phyloP scores from a whole-genome alignment of 2,113 vertebrate genomes.

The Scophthalmus maximus region DNA sequence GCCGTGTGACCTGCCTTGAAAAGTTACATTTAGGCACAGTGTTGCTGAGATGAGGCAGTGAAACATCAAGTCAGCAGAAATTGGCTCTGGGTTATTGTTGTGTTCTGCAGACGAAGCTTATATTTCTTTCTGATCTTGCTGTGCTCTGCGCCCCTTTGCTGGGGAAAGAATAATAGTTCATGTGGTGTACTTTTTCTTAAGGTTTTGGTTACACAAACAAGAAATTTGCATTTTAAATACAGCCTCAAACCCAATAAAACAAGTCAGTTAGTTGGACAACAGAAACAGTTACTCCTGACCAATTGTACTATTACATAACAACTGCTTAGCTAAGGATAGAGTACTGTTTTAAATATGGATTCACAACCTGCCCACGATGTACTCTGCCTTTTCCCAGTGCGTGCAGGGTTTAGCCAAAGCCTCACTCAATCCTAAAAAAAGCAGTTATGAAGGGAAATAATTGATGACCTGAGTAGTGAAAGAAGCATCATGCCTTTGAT shows the following conservation, averaged over 20 bases:
- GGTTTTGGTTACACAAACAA: neutral
- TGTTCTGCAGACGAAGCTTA: slow-evolving; percentile 1
- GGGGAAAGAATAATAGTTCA: slow-evolving; percentile 22
- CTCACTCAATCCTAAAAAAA: neutral
- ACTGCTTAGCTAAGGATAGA: no score
- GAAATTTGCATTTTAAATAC: slow-evolving; percentile 7
- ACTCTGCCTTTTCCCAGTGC: neutral
- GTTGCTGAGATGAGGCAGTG: slow-evolving; percentile 14
- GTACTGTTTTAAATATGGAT: no score
- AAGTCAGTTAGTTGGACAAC: slow-evolving; percentile 7
- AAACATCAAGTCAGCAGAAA: slow-evolving; percentile 14
- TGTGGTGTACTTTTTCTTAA: slow-evolving; percentile 7
- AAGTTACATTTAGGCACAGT: neutral
- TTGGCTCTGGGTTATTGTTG: neutral
- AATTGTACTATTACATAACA: neutral
- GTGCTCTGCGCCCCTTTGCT: slow-evolving; percentile 6
- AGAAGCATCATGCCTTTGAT: neutral
- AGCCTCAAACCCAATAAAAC: slow-evolving; percentile 3
- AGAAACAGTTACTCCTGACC: neutral
- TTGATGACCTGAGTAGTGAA: neutral
- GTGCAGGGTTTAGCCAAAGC: neutral
- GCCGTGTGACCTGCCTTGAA: neutral
- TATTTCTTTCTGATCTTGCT: slow-evolving; percentile 7
- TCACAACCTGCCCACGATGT: neutral
- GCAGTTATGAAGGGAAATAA: neutral